Evolutionary conservation across 2,113 vertebrate genomes (phyloP).

Genomic region (Barbus barbus): DNA sequence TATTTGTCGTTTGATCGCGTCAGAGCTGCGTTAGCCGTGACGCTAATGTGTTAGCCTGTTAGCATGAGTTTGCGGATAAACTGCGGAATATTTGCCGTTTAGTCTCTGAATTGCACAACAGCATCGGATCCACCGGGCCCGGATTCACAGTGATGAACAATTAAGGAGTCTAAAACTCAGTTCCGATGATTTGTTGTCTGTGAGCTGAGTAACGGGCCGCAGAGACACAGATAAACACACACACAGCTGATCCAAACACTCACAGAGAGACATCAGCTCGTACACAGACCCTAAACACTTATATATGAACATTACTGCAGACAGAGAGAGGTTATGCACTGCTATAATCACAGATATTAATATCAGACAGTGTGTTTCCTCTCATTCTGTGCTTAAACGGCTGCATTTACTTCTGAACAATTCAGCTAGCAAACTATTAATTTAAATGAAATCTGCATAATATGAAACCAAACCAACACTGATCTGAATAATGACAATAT

Average conservation of each 20-base stretch:
- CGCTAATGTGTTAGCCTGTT: constrained; percentile 31
- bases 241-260: too few relatives aligned
- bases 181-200: too few relatives aligned
- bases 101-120: background rate
- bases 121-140: background rate
- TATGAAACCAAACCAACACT: background rate
- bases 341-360: too few relatives aligned
- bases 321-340: background rate
- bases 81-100: background rate
- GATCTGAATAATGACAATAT: too few relatives aligned
- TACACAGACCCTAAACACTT: background rate
- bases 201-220: constrained; percentile 38
- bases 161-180: background rate
- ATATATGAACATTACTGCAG: background rate
- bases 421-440: too few relatives aligned
- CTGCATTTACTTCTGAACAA: too few relatives aligned
- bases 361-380: background rate
- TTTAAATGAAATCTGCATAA: too few relatives aligned
- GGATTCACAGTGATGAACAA: background rate
- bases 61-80: constrained; percentile 16
- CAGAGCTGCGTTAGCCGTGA: background rate
- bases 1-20: background rate
- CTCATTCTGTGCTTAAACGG: background rate
- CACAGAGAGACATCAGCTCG: too few relatives aligned
- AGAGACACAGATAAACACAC: background rate